Conservation (phyloP, 2,797 vertebrate genomes). For the Borostomias antarcticus region DNA sequence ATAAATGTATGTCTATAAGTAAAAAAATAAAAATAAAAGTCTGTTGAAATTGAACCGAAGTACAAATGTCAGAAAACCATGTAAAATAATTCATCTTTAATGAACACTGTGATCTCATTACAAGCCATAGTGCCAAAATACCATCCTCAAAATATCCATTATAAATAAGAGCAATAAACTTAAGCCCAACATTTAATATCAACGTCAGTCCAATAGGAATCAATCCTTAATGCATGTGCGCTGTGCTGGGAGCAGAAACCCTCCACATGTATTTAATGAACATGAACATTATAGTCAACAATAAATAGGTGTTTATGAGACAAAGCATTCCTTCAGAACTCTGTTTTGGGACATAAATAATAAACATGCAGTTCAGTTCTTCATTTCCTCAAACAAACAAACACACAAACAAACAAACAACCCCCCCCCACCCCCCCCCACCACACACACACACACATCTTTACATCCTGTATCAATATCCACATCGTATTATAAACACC, state of each 20-base stretch:
- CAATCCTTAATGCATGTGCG: slow-evolving; percentile 33
- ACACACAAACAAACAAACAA: slow-evolving; percentile 7
- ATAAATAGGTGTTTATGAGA: slow-evolving; percentile 43
- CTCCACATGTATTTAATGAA: slow-evolving; percentile 8
- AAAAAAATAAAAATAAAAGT: background rate
- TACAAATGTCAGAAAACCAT: background rate
- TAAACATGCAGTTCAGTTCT: slow-evolving; percentile 40
- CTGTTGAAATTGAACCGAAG: background rate
- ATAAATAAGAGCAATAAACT: slow-evolving; percentile 59
- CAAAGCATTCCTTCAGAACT: slow-evolving; percentile 22
- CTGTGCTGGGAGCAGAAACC: slow-evolving; percentile 26
- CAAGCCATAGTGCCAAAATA: slow-evolving; percentile 55
- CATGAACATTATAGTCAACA: slow-evolving; percentile 27
- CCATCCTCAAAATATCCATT: slow-evolving; percentile 52
- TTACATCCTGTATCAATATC: background rate
- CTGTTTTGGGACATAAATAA: slow-evolving; percentile 17
- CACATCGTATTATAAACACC: slow-evolving; percentile 14
- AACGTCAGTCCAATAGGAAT: slow-evolving; percentile 41
- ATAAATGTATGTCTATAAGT: too few species aligned
- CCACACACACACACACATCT: background rate
- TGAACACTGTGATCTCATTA: slow-evolving; percentile 56
- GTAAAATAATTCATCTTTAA: slow-evolving; percentile 58
- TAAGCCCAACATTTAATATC: slow-evolving; percentile 31
- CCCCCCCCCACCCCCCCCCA: too few species aligned
- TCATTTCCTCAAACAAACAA: slow-evolving; percentile 10